Base-by-base conservation (phyloP, 2,888 invertebrate species). In the Machimus rusticus region DNA sequence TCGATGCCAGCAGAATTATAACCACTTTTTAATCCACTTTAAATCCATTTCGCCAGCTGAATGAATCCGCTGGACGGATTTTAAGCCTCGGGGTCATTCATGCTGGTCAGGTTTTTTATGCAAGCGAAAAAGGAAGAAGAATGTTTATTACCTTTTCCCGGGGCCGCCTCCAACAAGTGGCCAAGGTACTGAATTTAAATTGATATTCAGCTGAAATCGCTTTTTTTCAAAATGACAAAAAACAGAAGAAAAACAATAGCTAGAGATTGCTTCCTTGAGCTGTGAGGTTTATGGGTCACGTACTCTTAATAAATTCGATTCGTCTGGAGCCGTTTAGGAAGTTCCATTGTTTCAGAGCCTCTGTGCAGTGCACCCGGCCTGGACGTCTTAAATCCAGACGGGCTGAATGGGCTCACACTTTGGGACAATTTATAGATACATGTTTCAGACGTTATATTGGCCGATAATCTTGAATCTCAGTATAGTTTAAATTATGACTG, bases 241-340 rank as follows among this genome's bases (percentile, higher is more conserved):
- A 76, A 14, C 12, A 23, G 79, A n/a, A 51, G n/a, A 78, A 79
- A 79, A 79, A 28, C 28, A 79, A 79, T 51, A 79, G 46, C 51
- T 12, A 28, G 43, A 31, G 51, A 46, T 28, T 28, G 23, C 23
- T 79, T 46, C 46, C 79, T 79, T 31, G 6, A 46, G 51, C 28
- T 51, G 28, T 79, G 23, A 79, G 51, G 39, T 79, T 46, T 46
- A 79, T 79, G 23, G 79, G 79, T 79, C 79, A 79, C 79, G 79
- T 79, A 79, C 51, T 14, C 16, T 79, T 79, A 79, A 79, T 79
- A 79, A 79, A 79, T 79, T 39, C 79, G 51, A 79, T 46, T 14
- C 51, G 79, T 79, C 79, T 79, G 79, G 51, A 31, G 79, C 79
- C 79, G 31, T 79, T 79, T 55, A 55, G 79, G 79, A 79, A 79